Evolutionary conservation across 2,113 vertebrate genomes (phyloP), one percentile per base, ranked within the genome.

Genomic region (Rostratula benghalensis): DNA sequence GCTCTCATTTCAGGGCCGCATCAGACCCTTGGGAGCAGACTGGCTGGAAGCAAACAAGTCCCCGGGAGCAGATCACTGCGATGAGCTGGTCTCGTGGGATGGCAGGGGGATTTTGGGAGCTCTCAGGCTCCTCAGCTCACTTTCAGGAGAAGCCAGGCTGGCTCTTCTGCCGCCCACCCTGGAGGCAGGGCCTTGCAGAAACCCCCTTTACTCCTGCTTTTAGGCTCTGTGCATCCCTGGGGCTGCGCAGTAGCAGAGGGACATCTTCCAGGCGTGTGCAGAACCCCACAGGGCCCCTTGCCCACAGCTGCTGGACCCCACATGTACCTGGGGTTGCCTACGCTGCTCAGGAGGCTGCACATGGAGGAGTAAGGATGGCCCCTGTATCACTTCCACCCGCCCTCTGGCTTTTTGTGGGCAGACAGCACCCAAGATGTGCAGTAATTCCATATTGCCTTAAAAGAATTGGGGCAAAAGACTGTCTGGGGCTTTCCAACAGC

Each of bases 1-100:
- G 78, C 45, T 50, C 82, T 65, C 63, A 1, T 86, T 77, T 65
- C 30, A 6, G 57, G 8, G 17, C 19, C 65, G 63, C 2, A 0
- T 13, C 20, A 68, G 69, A 45, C 59, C 63, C 37, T 57, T 1
- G 11, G 61, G 91, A n/a, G 50, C 0, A 0, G 54, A 20, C 65
- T 11, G 31, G 3, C 13, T 53, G 17, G 67, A 56, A 74, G 70
- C 10, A 10, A n/a, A 41, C 0, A 7, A 21, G 67, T 21, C 30
- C 74, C 70, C 57, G 10, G 84, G 75, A 64, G 69, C 13, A 1
- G 82, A 25, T 43, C 23, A 3, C 33, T n/a, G 48, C 2, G 0
- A 24, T 33, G 69, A 71, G 65, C 37, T 2, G 7, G 4, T n/a
- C 41, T 51, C 65, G 0, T 0, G 11, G 69, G 9, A 1, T 27